These are phyloP conservation scores for Gymnorhina tibicen DNA, from an alignment of 2,113 vertebrate species.

Conservation along the genomic window DNA sequence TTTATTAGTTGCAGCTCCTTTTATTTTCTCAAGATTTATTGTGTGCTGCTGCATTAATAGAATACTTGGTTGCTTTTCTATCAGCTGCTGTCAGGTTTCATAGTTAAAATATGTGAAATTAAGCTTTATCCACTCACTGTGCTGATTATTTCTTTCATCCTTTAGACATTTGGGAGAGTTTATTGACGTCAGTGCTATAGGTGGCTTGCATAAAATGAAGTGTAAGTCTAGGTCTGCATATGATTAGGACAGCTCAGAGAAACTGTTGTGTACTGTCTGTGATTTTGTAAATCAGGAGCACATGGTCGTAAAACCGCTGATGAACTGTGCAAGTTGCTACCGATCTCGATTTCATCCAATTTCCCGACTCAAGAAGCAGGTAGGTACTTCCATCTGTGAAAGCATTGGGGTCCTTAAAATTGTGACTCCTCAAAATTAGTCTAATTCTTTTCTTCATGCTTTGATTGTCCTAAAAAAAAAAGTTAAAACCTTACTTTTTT, in stretches of 20 bases:
- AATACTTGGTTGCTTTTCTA: not conserved
- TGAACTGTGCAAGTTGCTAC: slow-evolving; percentile 50
- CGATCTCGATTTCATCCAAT: slow-evolving; percentile 70
- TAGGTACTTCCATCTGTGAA: not conserved
- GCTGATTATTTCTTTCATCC: not conserved
- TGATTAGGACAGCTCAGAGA: not conserved
- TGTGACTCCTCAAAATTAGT: not conserved
- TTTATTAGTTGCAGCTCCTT: not conserved
- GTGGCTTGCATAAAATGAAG: not conserved
- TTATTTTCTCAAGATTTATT: not conserved
- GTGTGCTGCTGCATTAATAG: not conserved
- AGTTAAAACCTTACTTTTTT: not conserved
- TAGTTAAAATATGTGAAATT: not conserved
- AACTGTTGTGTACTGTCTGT: not conserved
- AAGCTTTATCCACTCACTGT: not conserved
- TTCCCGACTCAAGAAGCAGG: slow-evolving; percentile 69
- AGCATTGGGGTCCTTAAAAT: not conserved
- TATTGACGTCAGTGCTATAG: not conserved
- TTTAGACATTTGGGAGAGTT: not conserved
- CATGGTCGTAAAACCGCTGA: not conserved
- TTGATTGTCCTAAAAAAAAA: not conserved
- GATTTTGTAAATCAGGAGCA: slow-evolving; percentile 61
- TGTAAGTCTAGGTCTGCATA: not conserved
- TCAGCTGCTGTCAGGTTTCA: not conserved
- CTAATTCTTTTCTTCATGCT: not conserved